phyloP scores from a whole-genome alignment of 2,797 vertebrate genomes.

The Gouania willdenowi region DNA sequence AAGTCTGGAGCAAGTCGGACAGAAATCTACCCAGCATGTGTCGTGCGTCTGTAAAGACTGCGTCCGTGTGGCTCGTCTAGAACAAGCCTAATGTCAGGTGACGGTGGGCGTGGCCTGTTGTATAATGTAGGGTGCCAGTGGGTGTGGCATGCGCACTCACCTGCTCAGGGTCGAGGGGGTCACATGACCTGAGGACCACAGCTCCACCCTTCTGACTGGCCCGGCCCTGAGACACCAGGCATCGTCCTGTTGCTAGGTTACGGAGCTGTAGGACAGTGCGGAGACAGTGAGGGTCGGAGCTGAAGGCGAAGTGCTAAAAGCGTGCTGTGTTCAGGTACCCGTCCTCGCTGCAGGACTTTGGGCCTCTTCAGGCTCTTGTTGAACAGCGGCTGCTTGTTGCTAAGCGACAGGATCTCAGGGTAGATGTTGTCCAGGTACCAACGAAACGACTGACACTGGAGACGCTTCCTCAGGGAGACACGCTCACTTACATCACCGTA shows the following conservation, averaged over 20 bases:
- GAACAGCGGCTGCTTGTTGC: slow-evolving; percentile 81
- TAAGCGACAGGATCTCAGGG: slow-evolving; percentile 94
- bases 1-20: too few relatives aligned
- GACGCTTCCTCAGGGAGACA: slow-evolving; percentile 75
- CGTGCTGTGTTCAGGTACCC: slow-evolving; percentile 77
- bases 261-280: slow-evolving; percentile 73
- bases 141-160: slow-evolving; percentile 11
- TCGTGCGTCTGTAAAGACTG: too few relatives aligned
- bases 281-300: too few relatives aligned
- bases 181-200: slow-evolving; percentile 83
- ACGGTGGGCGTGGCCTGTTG: neutral
- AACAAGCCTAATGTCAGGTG: too few relatives aligned
- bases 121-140: too few relatives aligned
- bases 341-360: slow-evolving; percentile 84
- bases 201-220: slow-evolving; percentile 90
- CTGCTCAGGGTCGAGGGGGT: slow-evolving; percentile 79
- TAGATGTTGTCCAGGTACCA: slow-evolving; percentile 95
- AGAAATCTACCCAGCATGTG: too few relatives aligned
- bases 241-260: slow-evolving; percentile 83
- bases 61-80: too few relatives aligned
- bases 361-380: slow-evolving; percentile 86
- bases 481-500: slow-evolving; percentile 89
- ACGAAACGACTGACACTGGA: slow-evolving; percentile 87
- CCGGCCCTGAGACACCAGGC: slow-evolving; percentile 86
- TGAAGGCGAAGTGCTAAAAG: too few relatives aligned